Evolutionary conservation across 1,140 invertebrate species (phyloP).

Genomic region (Dreissena polymorpha): DNA sequence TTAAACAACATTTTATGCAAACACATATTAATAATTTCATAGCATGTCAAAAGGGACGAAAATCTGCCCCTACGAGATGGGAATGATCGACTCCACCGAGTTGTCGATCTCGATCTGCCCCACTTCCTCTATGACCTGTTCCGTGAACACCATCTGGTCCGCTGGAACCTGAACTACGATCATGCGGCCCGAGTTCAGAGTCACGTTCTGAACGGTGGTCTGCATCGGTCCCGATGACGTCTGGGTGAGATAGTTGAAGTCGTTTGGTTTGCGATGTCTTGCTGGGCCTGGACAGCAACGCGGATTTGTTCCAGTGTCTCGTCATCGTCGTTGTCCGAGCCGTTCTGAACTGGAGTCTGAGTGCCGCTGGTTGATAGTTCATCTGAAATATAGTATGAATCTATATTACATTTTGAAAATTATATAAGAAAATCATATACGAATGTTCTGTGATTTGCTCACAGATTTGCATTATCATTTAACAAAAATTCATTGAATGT

Average conservation of each 20-base stretch:
- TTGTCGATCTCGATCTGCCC: constrained; percentile 51
- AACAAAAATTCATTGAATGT: too few relatives aligned
- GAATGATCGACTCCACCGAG: constrained; percentile 51
- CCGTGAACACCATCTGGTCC: constrained; percentile 6
- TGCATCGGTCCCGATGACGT: constrained; percentile 21
- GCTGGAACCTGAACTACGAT: constrained; percentile 37
- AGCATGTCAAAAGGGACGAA: too few relatives aligned
- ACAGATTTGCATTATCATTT: too few relatives aligned
- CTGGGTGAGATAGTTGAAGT: constrained; percentile 35
- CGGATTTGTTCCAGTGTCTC: constrained; percentile 45
- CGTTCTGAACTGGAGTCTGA: constrained; percentile 22
- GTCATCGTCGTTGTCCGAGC: constrained; percentile 8
- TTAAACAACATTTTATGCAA: too few relatives aligned
- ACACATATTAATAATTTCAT: too few relatives aligned
- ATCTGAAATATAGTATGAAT: not conserved
- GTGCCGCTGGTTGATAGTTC: constrained; percentile 9
- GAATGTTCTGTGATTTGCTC: too few relatives aligned
- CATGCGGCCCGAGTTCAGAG: constrained; percentile 50
- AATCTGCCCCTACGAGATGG: constrained; percentile 28
- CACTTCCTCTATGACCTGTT: constrained; percentile 40
- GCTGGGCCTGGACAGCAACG: constrained; percentile 47
- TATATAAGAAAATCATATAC: not conserved
- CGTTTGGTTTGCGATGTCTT: constrained; percentile 53
- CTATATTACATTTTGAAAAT: not conserved
- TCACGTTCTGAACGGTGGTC: constrained; percentile 47